These are phyloP conservation scores for Drepanosiphum platanoidis DNA, from an alignment of 2,888 invertebrate genomes.

Conservation along the genomic window DNA sequence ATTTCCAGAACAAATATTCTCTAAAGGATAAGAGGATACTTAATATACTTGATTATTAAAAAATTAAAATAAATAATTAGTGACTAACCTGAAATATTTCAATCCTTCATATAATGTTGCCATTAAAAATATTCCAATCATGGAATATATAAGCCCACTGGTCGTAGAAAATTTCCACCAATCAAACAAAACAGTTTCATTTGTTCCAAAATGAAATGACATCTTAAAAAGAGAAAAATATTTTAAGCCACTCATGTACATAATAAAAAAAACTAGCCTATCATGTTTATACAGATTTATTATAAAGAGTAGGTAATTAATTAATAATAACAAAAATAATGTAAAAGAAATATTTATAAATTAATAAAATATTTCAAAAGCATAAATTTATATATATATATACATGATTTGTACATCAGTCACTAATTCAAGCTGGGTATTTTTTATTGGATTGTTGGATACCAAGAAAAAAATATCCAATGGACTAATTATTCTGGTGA, in stretches of 20 bases:
- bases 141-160: slow-evolving; percentile 86
- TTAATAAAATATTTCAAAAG: no score
- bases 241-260: not conserved
- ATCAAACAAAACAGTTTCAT: slow-evolving; percentile 82
- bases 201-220: slow-evolving; percentile 82
- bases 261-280: not conserved
- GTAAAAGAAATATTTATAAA: no score
- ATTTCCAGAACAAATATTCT: slow-evolving; percentile 87
- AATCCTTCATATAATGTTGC: slow-evolving; percentile 95
- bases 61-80: not conserved
- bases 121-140: slow-evolving; percentile 90
- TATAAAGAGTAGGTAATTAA: no score
- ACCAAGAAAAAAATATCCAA: no score
- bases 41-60: not conserved
- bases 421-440: no score
- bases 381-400: no score
- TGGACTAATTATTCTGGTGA: no score
- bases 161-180: slow-evolving; percentile 81
- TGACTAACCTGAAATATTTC: slow-evolving; percentile 79
- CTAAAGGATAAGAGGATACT: slow-evolving; percentile 68
- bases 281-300: no score
- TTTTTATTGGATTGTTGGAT: no score
- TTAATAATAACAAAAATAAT: no score
- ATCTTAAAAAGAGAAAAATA: slow-evolving; percentile 67
- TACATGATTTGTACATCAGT: no score